Conservation (phyloP, 2,797 vertebrate genomes). For the Pristis pectinata region DNA sequence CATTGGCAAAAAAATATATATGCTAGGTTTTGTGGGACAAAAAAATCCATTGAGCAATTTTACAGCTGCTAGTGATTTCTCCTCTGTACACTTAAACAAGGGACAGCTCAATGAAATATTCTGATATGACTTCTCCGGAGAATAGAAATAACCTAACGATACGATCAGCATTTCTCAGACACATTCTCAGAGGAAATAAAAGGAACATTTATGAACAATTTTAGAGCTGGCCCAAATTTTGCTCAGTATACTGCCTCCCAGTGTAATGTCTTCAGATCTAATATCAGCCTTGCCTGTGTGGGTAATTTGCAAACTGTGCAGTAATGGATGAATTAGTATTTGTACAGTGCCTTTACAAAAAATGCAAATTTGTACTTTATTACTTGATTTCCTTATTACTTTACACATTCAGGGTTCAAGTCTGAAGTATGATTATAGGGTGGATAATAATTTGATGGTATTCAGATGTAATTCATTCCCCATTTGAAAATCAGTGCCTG, state of each 20-base stretch:
- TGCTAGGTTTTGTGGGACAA: neutral
- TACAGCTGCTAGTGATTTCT: neutral
- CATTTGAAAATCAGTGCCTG: neutral
- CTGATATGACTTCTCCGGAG: slow-evolving; percentile 23
- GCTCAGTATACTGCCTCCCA: neutral
- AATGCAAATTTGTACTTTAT: neutral
- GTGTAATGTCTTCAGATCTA: neutral
- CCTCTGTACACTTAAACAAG: neutral
- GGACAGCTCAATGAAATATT: neutral
- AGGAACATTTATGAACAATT: neutral
- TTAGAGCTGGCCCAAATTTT: neutral
- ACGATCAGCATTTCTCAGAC: neutral
- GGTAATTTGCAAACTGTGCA: neutral
- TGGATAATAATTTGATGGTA: neutral
- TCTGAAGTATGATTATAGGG: neutral
- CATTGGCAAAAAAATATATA: neutral
- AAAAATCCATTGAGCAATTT: neutral
- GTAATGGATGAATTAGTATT: neutral
- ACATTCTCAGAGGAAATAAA: slow-evolving; percentile 18
- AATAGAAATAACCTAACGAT: neutral
- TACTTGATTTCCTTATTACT: neutral
- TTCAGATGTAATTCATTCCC: neutral
- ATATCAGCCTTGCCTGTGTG: neutral
- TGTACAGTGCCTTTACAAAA: neutral
- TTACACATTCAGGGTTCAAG: neutral